A percentile compares a stretch with the other conserved stretches of the same genome.
These are phyloP conservation scores for Gallinago nigripennis DNA, from an alignment of 2,797 vertebrate species.

Conservation along the genomic window DNA sequence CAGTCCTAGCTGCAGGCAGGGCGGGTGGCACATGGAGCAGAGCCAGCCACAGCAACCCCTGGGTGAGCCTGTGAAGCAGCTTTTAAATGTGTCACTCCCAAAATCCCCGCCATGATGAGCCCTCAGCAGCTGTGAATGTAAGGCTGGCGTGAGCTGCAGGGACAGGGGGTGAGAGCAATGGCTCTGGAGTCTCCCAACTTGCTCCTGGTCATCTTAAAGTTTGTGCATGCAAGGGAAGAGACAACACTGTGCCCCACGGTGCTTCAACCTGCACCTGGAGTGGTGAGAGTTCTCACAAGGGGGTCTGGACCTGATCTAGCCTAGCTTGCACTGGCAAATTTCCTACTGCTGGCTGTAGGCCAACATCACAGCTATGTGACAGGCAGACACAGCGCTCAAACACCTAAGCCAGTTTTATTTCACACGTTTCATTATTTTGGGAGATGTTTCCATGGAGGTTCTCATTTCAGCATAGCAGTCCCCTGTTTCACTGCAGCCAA, in stretches of 20 bases:
- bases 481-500: background rate
- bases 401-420: background rate
- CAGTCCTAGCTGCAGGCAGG: background rate
- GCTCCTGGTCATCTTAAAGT: background rate
- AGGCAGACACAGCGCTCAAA: accelerated
- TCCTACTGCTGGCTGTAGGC: background rate
- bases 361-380: background rate
- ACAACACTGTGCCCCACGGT: background rate
- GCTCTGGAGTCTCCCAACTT: background rate
- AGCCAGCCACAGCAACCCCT: background rate
- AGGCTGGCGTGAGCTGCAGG: background rate
- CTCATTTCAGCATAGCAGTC: background rate
- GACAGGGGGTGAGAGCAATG: background rate
- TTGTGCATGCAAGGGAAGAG: background rate
- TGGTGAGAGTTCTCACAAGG: background rate
- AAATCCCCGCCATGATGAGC: background rate
- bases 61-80: background rate
- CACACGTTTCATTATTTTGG: background rate
- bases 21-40: background rate
- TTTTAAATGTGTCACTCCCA: background rate
- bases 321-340: background rate
- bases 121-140: background rate
- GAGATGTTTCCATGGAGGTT: background rate
- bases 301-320: background rate
- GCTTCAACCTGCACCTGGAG: background rate